Evolutionary conservation across 2,888 invertebrate species (phyloP), one percentile per base, ranked within the genome.

Genomic region (Drosophila percnosoma): DNA sequence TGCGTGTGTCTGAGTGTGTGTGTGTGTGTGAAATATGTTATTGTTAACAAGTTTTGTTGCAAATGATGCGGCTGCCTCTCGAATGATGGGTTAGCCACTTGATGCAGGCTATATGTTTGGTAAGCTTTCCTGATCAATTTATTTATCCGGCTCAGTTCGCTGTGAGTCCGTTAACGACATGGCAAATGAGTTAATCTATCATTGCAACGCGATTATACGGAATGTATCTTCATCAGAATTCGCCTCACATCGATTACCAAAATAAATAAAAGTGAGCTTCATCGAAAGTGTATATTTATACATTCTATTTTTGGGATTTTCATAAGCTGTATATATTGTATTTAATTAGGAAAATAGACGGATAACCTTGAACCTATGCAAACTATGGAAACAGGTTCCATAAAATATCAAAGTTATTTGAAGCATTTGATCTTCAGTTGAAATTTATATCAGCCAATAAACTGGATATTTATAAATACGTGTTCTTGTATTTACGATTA

Each of bases 41-140:
- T 75, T 75, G 49, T 66, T 69, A 69, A 66, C 38, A 69, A 34
- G 27, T 51, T 49, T 54, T 69, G 75, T 59, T 75, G 75, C 59
- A 52, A 69, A 61, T 61, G 63, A 67, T 55, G 49, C 31, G 55
- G n/a, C n/a, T 34, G 51, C 18, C 61, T 57, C 36, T 42, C 8
- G 58, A 33, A 42, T 60, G 36, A 64, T 64, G 34, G 45, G 24
- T 60, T 42, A 31, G 42, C 49, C 29, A 48, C 51, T 62, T 72
- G 59, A 72, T 62, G 38, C 33, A 33, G 13, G 18, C 31, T 42
- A 33, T 48, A 48, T 24, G 15, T 36, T 27, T 55, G 48, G 24
- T 49, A 54, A 7, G 18, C n/a, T 11, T 29, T 60, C 51, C 6
- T 7, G 21, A 31, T 53, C 24, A 55, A 55, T 62, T 62, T 42